Evolutionary conservation across 2,888 invertebrate genomes (phyloP), one percentile per base, ranked within the genome.

Genomic region (Neoitamus cyanurus): DNA sequence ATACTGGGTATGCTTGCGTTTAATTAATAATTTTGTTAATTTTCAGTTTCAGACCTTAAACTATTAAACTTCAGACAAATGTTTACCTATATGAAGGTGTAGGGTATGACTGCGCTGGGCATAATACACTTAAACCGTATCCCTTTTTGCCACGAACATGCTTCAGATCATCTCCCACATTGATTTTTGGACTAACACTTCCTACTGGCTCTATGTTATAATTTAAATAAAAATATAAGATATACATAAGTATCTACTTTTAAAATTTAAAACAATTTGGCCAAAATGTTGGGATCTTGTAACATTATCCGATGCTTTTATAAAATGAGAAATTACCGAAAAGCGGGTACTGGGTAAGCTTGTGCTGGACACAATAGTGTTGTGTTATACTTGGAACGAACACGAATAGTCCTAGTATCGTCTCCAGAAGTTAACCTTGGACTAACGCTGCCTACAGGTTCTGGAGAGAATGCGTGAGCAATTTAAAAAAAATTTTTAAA

Each of bases 361-460:
- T 70, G 70, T 30, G 70, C 70, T 70, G 70, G 70, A 31, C 70
- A 70, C 15, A 70, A 31, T 4, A 84, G 42, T 5, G 42, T 82
- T 15, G 36, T 87, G 93, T 92, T 88, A 96, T 92, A 11, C 87
- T 88, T 88, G 15, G 15, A 37, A 42, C 28, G 58, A 28, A 68
- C 25, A 9, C 31, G n/a, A 9, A 84, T 34, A 0, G 89, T 88
- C 42, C 89, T 88, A 25, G 89, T 86, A 77, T 87, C 88, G 91
- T 94, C 94, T 91, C 92, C 90, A 83, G 94, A 93, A 34, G 94
- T 94, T 90, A 95, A 94, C 92, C 95, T 95, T 91, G 91, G 91
- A 1, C 89, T 89, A 70, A 93, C 92, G 86, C 92, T 92, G 85
- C 91, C 93, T 82, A 93, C 91, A 3, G 93, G 93, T 88, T 92